Percentiles rank a stretch among this genome's conserved stretches.
Evolutionary conservation across 2,797 vertebrate species (phyloP).

Genomic region (Coregonus sp.): DNA sequence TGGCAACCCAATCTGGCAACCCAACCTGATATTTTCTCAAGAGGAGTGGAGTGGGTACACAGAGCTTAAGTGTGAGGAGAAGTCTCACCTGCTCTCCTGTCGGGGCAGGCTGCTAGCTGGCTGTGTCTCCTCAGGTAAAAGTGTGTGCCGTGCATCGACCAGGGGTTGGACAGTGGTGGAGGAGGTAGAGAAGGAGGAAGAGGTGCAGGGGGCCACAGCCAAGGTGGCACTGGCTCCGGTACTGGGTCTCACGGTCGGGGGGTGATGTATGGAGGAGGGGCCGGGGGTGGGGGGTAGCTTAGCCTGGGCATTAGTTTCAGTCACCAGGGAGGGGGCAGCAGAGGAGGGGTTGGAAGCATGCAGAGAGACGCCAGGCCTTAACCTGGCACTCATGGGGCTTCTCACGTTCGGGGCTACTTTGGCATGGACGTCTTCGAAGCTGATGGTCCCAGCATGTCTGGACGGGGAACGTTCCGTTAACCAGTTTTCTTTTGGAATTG

Average conservation of each 20-base stretch:
- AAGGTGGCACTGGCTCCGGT: constrained; percentile 59
- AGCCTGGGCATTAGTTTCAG: constrained; percentile 58
- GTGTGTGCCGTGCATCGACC: constrained; percentile 83
- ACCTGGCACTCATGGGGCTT: constrained; percentile 52
- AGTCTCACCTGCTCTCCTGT: constrained; percentile 91
- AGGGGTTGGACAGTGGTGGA: constrained; percentile 73
- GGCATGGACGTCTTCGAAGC: constrained; percentile 74
- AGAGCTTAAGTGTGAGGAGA: constrained; percentile 54
- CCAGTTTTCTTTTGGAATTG: constrained; percentile 1
- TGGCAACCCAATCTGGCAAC: constrained; percentile 28
- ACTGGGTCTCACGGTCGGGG: constrained; percentile 62
- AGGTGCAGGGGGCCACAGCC: constrained; percentile 61
- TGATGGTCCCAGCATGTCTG: constrained; percentile 35
- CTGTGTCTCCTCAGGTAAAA: constrained; percentile 92
- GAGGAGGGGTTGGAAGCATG: constrained; percentile 64
- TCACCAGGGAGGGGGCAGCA: constrained; percentile 62
- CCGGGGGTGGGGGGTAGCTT: constrained; percentile 56
- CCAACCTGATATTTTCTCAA: constrained; percentile 24
- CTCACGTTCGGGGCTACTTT: constrained; percentile 67
- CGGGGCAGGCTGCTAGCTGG: constrained; percentile 82
- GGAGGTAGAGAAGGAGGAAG: constrained; percentile 59
- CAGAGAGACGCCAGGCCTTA: constrained; percentile 65
- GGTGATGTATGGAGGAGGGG: constrained; percentile 57
- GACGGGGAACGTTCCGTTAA: constrained; percentile 23
- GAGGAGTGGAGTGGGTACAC: constrained; percentile 37